Conservation (phyloP, 2,888 invertebrate species). For the Lutraria lutraria region DNA sequence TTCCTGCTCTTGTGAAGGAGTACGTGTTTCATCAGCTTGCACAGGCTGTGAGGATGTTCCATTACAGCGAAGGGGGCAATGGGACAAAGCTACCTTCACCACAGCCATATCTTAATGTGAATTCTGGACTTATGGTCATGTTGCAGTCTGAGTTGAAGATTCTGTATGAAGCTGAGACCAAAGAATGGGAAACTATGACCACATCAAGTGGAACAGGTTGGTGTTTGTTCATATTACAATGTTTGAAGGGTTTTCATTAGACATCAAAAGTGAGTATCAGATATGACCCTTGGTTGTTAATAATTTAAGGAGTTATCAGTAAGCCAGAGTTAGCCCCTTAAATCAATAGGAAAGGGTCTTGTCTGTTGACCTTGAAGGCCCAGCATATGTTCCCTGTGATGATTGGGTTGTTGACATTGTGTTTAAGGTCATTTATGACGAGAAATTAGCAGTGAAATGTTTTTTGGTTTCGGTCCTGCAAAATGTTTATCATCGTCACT, state of each 20-base stretch:
- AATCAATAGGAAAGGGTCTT: not conserved
- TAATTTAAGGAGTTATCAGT: too few species aligned
- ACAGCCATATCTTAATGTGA: conserved; percentile 78
- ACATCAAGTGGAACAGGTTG: conserved; percentile 77
- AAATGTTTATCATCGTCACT: not conserved
- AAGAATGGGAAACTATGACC: conserved; percentile 78
- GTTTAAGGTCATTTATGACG: not conserved
- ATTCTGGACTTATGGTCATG: conserved; percentile 78
- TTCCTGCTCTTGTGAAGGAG: conserved; percentile 85
- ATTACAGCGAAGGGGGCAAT: conserved; percentile 80
- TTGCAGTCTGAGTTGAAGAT: conserved; percentile 83
- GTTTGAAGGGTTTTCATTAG: too few species aligned
- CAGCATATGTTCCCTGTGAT: not conserved
- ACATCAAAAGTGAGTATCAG: too few species aligned
- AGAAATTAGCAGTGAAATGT: not conserved
- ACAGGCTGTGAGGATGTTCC: conserved; percentile 82
- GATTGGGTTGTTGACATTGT: not conserved
- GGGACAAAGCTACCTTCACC: conserved; percentile 72
- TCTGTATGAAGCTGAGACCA: conserved; percentile 84
- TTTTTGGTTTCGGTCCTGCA: not conserved
- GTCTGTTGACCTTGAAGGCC: too few species aligned
- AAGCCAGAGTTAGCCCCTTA: not conserved
- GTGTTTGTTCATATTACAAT: not conserved
- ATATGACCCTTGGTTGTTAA: too few species aligned
- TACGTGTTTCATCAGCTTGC: conserved; percentile 85